Evolutionary conservation across 2,113 vertebrate genomes (phyloP).

Genomic region (Harpagus bidentatus): DNA sequence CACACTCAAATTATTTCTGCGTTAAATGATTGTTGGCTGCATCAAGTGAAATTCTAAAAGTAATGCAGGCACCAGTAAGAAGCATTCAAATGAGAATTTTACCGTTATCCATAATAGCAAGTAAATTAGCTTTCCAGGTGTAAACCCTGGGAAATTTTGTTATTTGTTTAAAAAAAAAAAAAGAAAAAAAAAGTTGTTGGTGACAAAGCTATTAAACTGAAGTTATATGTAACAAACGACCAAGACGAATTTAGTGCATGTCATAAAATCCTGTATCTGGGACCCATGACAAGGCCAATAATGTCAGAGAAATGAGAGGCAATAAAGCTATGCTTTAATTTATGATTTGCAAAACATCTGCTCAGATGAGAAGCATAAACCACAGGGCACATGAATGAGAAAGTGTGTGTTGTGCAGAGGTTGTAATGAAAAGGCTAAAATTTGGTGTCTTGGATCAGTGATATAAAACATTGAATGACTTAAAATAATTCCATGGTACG

Average conservation of each 20-base stretch:
- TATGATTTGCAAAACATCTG: constrained; percentile 53
- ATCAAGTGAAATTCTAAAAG: background rate
- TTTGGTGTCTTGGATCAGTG: background rate
- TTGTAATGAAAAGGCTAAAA: background rate
- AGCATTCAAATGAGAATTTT: background rate
- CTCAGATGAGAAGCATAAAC: constrained; percentile 46
- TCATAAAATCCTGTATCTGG: constrained; percentile 38
- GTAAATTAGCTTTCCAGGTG: background rate
- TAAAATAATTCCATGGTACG: background rate
- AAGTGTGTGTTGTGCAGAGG: background rate
- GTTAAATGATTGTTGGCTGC: background rate
- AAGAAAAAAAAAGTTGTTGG: background rate
- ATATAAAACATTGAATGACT: background rate
- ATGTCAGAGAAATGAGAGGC: constrained; percentile 49
- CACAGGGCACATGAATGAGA: background rate
- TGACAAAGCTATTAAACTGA: constrained; percentile 11
- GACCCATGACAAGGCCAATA: constrained; percentile 56
- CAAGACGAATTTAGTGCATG: constrained; percentile 32
- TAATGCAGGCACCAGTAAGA: background rate
- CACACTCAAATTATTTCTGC: background rate
- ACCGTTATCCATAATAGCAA: background rate
- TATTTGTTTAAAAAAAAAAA: background rate
- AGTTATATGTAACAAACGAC: constrained; percentile 25
- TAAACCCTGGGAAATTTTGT: background rate
- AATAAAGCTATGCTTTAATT: constrained; percentile 59